Percentiles rank a stretch among this genome's conserved stretches.
Evolutionary conservation across 2,888 invertebrate species (phyloP).

Genomic region (Diogma glabrata): DNA sequence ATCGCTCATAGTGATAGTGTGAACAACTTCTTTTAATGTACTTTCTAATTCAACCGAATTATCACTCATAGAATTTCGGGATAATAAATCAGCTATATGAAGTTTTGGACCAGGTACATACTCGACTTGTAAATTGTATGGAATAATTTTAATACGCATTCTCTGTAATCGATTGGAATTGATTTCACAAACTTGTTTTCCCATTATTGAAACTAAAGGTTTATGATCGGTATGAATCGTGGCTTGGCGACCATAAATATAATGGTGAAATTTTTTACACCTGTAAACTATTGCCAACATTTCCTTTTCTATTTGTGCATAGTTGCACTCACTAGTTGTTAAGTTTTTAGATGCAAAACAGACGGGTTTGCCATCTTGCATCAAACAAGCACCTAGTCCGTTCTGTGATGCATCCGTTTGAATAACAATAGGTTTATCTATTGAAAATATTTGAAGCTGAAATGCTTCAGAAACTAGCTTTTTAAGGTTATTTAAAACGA

Average conservation of each 20-base stretch:
- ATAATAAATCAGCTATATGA: too few species aligned
- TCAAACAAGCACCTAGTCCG: background rate
- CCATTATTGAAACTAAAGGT: background rate
- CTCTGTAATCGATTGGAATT: background rate
- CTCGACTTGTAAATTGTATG: too few species aligned
- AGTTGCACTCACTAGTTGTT: background rate
- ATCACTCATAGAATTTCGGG: too few species aligned
- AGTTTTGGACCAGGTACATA: too few species aligned
- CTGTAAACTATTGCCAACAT: too few species aligned
- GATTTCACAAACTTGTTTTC: background rate
- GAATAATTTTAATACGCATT: background rate
- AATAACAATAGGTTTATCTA: background rate
- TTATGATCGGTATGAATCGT: background rate
- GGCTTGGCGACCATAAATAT: background rate
- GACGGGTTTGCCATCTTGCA: background rate
- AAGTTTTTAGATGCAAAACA: background rate
- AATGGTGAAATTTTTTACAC: background rate
- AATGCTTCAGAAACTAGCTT: too few species aligned
- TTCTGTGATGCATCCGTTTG: background rate
- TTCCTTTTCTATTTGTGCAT: background rate
- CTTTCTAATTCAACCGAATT: too few species aligned
- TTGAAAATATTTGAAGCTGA: background rate
- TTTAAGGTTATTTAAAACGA: too few species aligned
- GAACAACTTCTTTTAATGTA: too few species aligned
- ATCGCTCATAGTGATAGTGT: too few species aligned